Evolutionary conservation across 2,113 vertebrate species (phyloP), one percentile per base, ranked within the genome.

Genomic region (Hystrix brachyura): DNA sequence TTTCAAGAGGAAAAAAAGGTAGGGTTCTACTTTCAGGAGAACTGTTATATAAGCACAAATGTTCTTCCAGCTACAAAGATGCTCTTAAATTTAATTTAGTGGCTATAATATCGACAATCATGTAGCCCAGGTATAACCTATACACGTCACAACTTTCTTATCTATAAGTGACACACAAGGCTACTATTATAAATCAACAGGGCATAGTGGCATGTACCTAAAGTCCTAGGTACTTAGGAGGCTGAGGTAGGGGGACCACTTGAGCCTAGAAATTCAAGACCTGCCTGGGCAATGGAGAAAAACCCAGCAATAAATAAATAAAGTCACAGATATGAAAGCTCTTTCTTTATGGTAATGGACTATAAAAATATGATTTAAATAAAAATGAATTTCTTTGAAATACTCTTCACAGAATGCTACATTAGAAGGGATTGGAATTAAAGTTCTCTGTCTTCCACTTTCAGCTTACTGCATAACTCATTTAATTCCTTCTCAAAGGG

Each of bases 361-460:
- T 69, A 78, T 38, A 25, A 18, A 94, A 86, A 74, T 74, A 93
- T 46, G 38, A 92, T 25, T 78, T 82, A 91, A 91, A 79, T 64
- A 86, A 60, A 60, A 69, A 87, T 6, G 4, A 14, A 57, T 85
- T 67, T 55, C 53, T 92, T 87, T 60, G 65, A 94, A 87, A 67
- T 67, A 21, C 7, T 60, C 79, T 92, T 95, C 62, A 93, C 51
- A 65, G 51, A 96, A 89, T 83, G 43, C 23, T 91, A 93, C 19
- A 62, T 82, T 74, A 74, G 57, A 97, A 87, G 34, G 79, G 38
- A n/a, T 11, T 96, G 74, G 78, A 94, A 91, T 93, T 38, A 81
- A n/a, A n/a, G 48, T 96, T 96, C 32, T 85, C 48, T 74, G 21
- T 72, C 60, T 97, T 82, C 59, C 18, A 87, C 38, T 81, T 76